phyloP scores from a whole-genome alignment of 2,888 invertebrate species.

The Formica aserva region DNA sequence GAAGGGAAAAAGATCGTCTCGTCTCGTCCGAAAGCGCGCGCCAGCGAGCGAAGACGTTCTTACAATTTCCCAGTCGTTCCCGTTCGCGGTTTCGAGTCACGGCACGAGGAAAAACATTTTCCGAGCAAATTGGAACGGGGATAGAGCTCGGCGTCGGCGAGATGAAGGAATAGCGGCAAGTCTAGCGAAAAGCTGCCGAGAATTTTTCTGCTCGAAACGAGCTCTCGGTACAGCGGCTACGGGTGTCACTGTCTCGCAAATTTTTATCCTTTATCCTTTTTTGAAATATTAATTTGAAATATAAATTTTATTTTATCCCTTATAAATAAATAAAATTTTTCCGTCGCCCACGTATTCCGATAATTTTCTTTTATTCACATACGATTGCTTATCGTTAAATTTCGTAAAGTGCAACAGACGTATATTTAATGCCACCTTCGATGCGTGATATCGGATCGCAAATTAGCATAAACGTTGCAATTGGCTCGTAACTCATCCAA shows the following conservation, averaged over 20 bases:
- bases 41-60: conserved; percentile 48
- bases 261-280: neutral
- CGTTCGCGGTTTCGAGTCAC: conserved; percentile 60
- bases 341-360: neutral
- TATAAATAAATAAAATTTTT: neutral
- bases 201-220: conserved; percentile 48
- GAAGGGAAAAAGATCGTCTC: conserved; percentile 28
- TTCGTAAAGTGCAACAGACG: neutral
- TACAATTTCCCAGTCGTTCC: conserved; percentile 70
- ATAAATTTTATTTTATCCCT: too few species aligned
- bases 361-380: neutral
- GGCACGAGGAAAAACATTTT: conserved; percentile 72
- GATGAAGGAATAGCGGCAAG: conserved; percentile 61
- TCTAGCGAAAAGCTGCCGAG: conserved; percentile 47
- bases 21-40: conserved; percentile 34
- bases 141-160: conserved; percentile 67
- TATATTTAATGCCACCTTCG: neutral
- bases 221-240: conserved; percentile 30
- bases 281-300: neutral
- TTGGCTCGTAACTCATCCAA: conserved; percentile 60
- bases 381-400: neutral
- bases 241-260: conserved; percentile 8
- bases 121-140: conserved; percentile 75
- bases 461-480: conserved; percentile 41
- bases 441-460: neutral